Percentiles rank a stretch among this genome's conserved stretches.
Evolutionary conservation across 2,797 vertebrate species (phyloP).

Genomic region (Lemur catta): DNA sequence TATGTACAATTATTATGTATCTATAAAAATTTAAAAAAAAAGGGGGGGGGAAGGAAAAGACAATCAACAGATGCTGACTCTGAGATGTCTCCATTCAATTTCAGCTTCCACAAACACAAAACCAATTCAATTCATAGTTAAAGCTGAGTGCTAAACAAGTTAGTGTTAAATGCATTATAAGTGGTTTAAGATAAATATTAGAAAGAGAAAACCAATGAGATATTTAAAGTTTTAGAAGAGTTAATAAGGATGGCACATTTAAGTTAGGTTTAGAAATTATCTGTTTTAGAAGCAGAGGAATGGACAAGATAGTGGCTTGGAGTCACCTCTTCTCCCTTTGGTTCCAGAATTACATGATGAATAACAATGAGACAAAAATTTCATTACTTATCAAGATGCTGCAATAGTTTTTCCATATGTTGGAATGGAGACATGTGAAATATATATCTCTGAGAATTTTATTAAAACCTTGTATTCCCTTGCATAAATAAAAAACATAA

Average conservation of each 20-base stretch:
- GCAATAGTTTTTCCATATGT: neutral
- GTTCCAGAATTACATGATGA: neutral
- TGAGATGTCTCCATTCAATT: neutral
- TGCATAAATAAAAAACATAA: neutral
- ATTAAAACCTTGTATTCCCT: neutral
- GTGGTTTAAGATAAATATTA: neutral
- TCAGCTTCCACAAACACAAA: neutral
- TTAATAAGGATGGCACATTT: neutral
- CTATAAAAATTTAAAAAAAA: neutral
- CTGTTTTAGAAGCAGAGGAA: neutral
- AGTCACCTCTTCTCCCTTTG: neutral
- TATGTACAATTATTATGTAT: neutral
- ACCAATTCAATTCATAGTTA: neutral
- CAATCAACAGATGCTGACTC: neutral
- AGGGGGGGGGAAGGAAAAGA: neutral
- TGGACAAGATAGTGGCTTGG: neutral
- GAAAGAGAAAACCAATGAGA: neutral
- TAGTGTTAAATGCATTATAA: neutral
- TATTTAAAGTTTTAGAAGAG: neutral
- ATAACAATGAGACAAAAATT: neutral
- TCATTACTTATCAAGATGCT: neutral
- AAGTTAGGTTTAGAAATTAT: neutral
- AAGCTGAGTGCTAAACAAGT: neutral
- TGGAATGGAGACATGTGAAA: neutral
- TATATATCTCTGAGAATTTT: neutral